These are phyloP conservation scores for Hiodon tergisus DNA, from an alignment of 2,113 vertebrate genomes.

Conservation along the genomic window DNA sequence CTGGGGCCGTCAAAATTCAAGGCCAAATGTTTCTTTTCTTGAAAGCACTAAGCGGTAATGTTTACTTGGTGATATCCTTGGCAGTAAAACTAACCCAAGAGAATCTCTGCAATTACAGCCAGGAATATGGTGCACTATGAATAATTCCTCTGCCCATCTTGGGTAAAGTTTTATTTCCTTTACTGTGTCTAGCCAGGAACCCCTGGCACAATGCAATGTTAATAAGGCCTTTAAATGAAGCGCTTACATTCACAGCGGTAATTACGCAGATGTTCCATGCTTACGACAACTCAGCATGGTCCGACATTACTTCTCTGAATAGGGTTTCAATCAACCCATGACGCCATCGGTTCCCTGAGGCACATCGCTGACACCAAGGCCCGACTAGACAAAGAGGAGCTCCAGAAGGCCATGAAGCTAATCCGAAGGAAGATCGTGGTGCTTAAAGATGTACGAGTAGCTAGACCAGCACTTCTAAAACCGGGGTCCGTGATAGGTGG, in stretches of 20 bases:
- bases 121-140: constrained; percentile 31
- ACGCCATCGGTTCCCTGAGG: constrained; percentile 69
- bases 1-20: background rate
- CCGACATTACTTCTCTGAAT: constrained; percentile 18
- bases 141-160: constrained; percentile 29
- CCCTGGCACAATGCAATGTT: background rate
- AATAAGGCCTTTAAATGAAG: background rate
- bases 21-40: background rate
- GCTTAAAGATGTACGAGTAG: constrained; percentile 33
- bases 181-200: constrained; percentile 31
- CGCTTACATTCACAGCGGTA: no score
- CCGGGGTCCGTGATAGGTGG: no score
- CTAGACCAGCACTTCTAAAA: background rate
- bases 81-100: background rate
- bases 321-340: constrained; percentile 72
- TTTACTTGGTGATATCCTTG: background rate
- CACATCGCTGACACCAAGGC: constrained; percentile 70
- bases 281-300: no score
- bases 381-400: constrained; percentile 66
- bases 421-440: constrained; percentile 51
- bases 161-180: constrained; percentile 17
- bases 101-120: constrained; percentile 34
- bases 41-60: background rate
- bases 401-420: constrained; percentile 62
- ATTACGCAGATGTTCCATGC: no score